A percentile compares a stretch with the other conserved stretches of the same genome.
These are phyloP conservation scores for Anser cygnoides DNA, from an alignment of 2,113 vertebrate genomes.

Conservation along the genomic window DNA sequence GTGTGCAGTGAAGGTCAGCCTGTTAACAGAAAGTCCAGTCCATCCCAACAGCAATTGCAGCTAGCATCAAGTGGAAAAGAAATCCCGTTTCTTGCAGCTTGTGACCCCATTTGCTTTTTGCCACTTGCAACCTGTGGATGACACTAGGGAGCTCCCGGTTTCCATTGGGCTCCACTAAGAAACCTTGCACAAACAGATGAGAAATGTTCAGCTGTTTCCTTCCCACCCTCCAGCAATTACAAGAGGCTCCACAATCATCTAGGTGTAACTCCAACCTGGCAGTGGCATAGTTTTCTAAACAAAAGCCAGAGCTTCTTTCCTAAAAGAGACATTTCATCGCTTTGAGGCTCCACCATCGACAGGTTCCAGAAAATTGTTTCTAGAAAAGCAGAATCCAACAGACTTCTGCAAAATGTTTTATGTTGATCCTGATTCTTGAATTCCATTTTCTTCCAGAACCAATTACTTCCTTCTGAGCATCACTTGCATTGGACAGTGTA, in stretches of 20 bases:
- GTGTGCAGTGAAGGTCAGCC: neutral
- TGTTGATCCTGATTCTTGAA: neutral
- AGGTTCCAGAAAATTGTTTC: constrained; percentile 4
- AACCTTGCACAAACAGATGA: neutral
- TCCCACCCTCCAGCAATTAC: neutral
- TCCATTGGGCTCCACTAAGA: neutral
- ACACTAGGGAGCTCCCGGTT: neutral
- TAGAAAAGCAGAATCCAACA: constrained; percentile 15
- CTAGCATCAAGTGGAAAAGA: neutral
- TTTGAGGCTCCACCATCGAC: neutral
- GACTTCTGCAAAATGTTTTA: neutral
- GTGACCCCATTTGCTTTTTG: neutral
- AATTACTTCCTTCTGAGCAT: constrained; percentile 6
- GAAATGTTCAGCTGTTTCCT: neutral
- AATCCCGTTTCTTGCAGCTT: neutral
- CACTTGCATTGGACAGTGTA: constrained; percentile 10
- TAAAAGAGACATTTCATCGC: neutral
- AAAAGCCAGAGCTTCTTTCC: constrained; percentile 4
- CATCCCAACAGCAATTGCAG: neutral
- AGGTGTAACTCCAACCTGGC: neutral
- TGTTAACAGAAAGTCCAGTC: neutral
- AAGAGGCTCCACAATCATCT: neutral
- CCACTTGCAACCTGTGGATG: neutral
- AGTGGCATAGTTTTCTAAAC: neutral
- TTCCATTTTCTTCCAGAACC: neutral